Conservation (phyloP, 2,797 vertebrate genomes). For the Epinephelus awoara region DNA sequence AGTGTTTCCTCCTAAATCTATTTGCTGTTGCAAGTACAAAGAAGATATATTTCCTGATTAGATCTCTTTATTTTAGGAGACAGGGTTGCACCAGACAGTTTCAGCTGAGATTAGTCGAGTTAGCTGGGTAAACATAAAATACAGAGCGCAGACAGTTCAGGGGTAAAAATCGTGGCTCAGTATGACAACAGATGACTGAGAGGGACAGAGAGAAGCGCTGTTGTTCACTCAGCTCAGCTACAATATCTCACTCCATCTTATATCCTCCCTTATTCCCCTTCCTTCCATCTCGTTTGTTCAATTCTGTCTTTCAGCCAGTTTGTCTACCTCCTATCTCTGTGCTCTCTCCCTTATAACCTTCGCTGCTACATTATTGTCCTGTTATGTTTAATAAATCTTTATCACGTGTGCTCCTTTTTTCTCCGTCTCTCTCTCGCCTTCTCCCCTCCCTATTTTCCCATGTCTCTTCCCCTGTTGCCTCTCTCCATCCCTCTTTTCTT, state of each 20-base stretch:
- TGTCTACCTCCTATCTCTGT: conserved; percentile 31
- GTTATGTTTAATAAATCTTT: conserved; percentile 72
- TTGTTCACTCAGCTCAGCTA: conserved; percentile 16
- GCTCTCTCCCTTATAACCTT: conserved; percentile 52
- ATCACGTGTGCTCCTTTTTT: conserved; percentile 45
- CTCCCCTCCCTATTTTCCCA: conserved; percentile 61
- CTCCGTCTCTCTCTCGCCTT: neutral
- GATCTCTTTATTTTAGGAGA: neutral
- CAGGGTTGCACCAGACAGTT: neutral
- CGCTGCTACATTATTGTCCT: conserved; percentile 55
- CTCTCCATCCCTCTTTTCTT: conserved; percentile 56
- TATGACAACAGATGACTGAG: conserved; percentile 39
- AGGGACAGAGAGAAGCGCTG: conserved; percentile 41
- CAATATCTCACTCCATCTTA: conserved; percentile 27
- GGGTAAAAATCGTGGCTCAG: conserved; percentile 23
- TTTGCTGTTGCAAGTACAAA: neutral
- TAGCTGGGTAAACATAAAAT: conserved; percentile 22
- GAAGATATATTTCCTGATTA: neutral
- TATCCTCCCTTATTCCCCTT: conserved; percentile 18
- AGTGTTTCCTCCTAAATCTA: neutral
- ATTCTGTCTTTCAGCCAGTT: conserved; percentile 32
- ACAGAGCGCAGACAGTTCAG: conserved; percentile 12
- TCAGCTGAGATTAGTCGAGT: conserved; percentile 5
- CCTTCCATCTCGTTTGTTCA: conserved; percentile 31
- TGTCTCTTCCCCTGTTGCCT: conserved; percentile 58